phyloP scores from a whole-genome alignment of 2,888 invertebrate genomes.

The Augiades crinisus region DNA sequence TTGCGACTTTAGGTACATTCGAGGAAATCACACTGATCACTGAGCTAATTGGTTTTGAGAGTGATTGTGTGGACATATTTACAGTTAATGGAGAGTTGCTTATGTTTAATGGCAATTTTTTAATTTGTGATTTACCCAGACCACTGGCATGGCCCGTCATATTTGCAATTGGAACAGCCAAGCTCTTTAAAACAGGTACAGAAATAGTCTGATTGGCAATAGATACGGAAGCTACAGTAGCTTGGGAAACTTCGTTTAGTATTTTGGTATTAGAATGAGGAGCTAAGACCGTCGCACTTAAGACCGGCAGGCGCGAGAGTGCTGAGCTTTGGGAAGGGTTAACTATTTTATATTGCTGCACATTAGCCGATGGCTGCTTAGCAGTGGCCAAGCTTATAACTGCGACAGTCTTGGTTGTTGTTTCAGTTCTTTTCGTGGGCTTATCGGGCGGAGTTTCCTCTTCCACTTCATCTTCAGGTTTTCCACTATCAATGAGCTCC shows the following conservation, averaged over 20 bases:
- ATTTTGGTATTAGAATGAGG: conserved; percentile 72
- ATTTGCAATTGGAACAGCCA: conserved; percentile 60
- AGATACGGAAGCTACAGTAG: conserved; percentile 79
- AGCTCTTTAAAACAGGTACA: conserved; percentile 70
- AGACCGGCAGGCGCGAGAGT: conserved; percentile 61
- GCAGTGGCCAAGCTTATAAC: conserved; percentile 74
- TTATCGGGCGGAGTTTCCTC: conserved; percentile 55
- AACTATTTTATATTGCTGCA: conserved; percentile 73
- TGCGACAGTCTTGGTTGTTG: conserved; percentile 77
- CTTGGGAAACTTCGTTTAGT: conserved; percentile 80
- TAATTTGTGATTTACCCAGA: conserved; percentile 50
- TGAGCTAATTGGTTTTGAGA: conserved; percentile 68
- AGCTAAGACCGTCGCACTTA: conserved; percentile 58
- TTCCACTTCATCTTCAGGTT: conserved; percentile 74
- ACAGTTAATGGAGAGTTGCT: conserved; percentile 59
- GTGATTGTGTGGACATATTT: conserved; percentile 58
- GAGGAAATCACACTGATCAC: conserved; percentile 76
- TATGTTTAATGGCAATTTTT: conserved; percentile 62
- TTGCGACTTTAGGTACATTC: conserved; percentile 60
- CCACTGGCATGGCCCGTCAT: conserved; percentile 47
- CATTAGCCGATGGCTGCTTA: conserved; percentile 58
- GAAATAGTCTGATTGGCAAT: conserved; percentile 78
- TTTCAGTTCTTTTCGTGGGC: conserved; percentile 73
- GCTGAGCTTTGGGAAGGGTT: conserved; percentile 51
- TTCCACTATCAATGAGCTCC: conserved; percentile 83